phyloP scores from a whole-genome alignment of 2,888 invertebrate species.

The Aromia moschata region DNA sequence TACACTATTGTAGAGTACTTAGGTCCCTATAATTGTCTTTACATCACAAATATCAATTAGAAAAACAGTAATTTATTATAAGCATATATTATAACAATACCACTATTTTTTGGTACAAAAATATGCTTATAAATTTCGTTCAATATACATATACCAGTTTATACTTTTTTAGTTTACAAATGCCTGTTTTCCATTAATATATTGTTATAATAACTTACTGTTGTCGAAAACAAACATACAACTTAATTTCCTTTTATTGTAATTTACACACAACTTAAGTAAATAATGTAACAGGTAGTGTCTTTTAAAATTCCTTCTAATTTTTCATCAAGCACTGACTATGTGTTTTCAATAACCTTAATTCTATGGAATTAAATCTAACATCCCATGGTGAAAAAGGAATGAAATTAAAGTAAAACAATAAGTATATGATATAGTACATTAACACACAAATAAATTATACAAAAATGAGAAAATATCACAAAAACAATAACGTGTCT shows the following conservation, averaged over 20 bases:
- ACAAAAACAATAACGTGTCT: constrained; percentile 34
- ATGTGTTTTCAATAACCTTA: constrained; percentile 19
- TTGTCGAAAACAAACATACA: constrained; percentile 11
- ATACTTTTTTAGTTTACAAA: constrained; percentile 14
- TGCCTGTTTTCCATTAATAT: constrained; percentile 20
- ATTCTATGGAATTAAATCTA: constrained; percentile 26
- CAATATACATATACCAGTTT: no score
- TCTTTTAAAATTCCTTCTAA: constrained; percentile 17
- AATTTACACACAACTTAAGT: constrained; percentile 19
- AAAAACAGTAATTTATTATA: constrained; percentile 37
- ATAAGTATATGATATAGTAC: constrained; percentile 11
- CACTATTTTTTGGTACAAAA: constrained; percentile 34
- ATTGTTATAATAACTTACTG: constrained; percentile 26
- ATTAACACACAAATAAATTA: constrained; percentile 22
- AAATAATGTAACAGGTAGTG: constrained; percentile 17
- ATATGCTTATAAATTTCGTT: constrained; percentile 30
- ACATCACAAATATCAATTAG: constrained; percentile 52
- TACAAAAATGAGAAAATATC: constrained; percentile 24
- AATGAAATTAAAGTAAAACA: constrained; percentile 29
- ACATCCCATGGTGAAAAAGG: constrained; percentile 23
- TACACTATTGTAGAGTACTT: constrained; percentile 36
- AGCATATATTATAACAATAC: constrained; percentile 31
- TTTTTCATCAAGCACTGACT: constrained; percentile 32
- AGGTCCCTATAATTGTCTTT: constrained; percentile 57
- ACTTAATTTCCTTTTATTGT: constrained; percentile 19